These are phyloP conservation scores for Brevimyrus niger DNA, from an alignment of 2,113 vertebrate genomes.

Conservation along the genomic window DNA sequence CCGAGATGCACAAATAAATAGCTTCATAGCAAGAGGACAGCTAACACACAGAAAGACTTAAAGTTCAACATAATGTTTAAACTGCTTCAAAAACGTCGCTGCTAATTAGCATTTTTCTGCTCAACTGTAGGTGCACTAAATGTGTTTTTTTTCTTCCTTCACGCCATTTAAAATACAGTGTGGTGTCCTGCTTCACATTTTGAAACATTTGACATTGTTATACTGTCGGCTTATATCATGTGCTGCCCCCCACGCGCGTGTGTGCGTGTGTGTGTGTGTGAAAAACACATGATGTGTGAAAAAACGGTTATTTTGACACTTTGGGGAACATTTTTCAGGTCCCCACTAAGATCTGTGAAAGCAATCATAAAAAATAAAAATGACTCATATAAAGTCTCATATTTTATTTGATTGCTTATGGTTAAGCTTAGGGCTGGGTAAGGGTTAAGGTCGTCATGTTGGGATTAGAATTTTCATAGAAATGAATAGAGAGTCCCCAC, in stretches of 20 bases:
- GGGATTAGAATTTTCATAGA: not conserved
- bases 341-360: not conserved
- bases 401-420: not conserved
- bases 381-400: not conserved
- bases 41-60: not conserved
- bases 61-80: not conserved
- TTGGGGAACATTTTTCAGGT: not conserved
- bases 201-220: not conserved
- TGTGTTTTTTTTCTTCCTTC: not conserved
- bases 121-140: not conserved
- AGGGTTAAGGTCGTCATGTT: not conserved
- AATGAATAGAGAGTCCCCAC: not conserved
- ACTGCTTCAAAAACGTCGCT: not conserved
- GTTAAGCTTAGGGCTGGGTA: not conserved
- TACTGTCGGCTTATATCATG: not conserved
- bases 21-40: not conserved
- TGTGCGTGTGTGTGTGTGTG: not conserved
- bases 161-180: not conserved
- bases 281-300: not conserved
- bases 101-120: not conserved
- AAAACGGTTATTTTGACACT: not conserved
- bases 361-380: not conserved
- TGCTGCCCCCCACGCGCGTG: not conserved
- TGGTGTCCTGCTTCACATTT: not conserved
- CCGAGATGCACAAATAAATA: not conserved